Conservation (phyloP, 2,113 vertebrate genomes). For the Phoenicopterus ruber region DNA sequence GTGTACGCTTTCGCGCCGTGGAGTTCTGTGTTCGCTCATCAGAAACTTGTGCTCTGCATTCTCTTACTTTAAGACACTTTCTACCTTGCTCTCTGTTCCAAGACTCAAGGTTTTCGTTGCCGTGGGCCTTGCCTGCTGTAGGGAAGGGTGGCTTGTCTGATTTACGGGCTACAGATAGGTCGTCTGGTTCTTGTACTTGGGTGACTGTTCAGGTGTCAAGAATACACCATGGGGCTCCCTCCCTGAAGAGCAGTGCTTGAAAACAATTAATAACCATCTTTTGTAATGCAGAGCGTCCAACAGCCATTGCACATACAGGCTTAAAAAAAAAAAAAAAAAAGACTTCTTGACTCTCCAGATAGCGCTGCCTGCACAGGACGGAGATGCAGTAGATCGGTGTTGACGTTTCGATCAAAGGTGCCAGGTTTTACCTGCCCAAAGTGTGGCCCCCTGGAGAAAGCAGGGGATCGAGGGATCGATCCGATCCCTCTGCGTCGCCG, state of each 20-base stretch:
- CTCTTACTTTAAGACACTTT: not conserved
- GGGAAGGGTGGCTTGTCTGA: not conserved
- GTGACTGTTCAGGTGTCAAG: not conserved
- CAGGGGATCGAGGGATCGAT: too few relatives aligned
- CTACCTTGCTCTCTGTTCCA: not conserved
- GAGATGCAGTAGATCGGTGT: not conserved
- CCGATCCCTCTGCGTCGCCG: too few relatives aligned
- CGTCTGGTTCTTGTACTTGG: not conserved
- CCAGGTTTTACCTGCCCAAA: not conserved
- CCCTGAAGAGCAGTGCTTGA: not conserved
- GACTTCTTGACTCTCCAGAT: not conserved
- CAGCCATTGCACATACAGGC: not conserved
- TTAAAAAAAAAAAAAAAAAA: not conserved
- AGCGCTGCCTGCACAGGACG: accelerated
- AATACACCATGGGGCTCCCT: not conserved
- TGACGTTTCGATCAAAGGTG: not conserved
- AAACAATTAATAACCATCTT: not conserved
- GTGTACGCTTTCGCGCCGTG: not conserved
- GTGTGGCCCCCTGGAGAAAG: not conserved
- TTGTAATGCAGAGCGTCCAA: not conserved
- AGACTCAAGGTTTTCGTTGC: not conserved
- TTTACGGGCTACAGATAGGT: not conserved
- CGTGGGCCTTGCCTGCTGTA: not conserved
- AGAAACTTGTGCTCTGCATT: not conserved
- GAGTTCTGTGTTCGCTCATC: not conserved